Base-by-base conservation (phyloP, 2,888 invertebrate genomes). In the Abrostola tripartita region DNA sequence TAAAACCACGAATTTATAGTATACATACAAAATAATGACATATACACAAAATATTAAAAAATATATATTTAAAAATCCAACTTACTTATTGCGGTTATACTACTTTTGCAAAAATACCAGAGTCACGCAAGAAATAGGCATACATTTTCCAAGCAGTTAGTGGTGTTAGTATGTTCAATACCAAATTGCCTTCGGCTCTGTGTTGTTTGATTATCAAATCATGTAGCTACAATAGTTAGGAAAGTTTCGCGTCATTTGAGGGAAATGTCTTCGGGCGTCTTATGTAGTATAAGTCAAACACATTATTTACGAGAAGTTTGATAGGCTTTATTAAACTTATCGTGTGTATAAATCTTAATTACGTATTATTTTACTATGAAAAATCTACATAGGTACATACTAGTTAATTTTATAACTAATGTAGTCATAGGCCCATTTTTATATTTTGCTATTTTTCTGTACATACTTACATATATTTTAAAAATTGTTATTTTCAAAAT, bases 181-280 rank as follows among this genome's bases (percentile, higher is more conserved):
- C 58, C 61, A 80, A 86, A 85, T 52, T 62, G 54, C 65, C 81
- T 86, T 83, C 76, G 81, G 76, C 82, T 81, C 83, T 81, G 81
- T 82, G 71, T 78, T 84, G 78, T 79, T 79, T 76, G 76, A 73
- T 77, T 82, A 81, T 82, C 63, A 58, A 81, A 81, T 79, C 68
- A 76, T 74, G 76, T 63, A 65, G 67, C 51, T 77, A 71, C 58
- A 72, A 71, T 71, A 65, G 61, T 63, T 67, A 59, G 6, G 57
- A 61, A 79, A 77, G 69, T 78, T 81, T 69, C 59, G 40, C 50
- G 41, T 64, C 38, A 58, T 68, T 63, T 59, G 61, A 74, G 65
- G 73, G 65, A 70, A 81, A 80, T 79, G 64, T 75, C 76, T 72
- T 63, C 65, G 55, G 75, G 79, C 55, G 52, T 11, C 40, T 11